Evolutionary conservation across 2,797 vertebrate species (phyloP), one percentile per base, ranked within the genome.

Genomic region (Melanotaenia boesemani): DNA sequence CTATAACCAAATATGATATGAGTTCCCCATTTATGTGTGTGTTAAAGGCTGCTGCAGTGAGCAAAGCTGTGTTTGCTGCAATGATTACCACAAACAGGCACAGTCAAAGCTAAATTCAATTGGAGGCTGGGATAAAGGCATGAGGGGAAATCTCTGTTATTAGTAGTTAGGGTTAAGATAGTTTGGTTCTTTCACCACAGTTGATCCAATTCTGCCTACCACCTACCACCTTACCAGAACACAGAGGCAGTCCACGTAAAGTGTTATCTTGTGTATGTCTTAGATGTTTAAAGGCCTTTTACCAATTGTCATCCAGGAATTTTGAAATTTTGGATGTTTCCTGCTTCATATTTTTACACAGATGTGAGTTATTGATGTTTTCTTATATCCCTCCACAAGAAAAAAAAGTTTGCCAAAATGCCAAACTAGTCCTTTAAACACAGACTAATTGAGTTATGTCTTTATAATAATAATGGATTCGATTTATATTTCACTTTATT

Each of bases 391-490:
- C 4, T 54, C 39, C 39, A 15, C 39, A 16, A 18, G 3, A 18
- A 2, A 55, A 26, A 26, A 3, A 24, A 32, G 22, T 80, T 65
- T 30, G 8, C 13, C 8, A 58, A 41, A 63, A 50, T 54, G 1
- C 57, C 8, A 32, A 39, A 54, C n/a, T 22, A 52, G 46, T 61
- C 1, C 22, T 70, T 74, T 52, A n/a, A 68, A 61, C 5, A 65
- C 41, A 60, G 60, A 18, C 26, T 32, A 56, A 57, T 11, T 57
- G 7, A 28, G 30, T 66, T 26, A 66, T 3, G 59, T 48, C 10
- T 62, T 62, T 12, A 39, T 39, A 39, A 32, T 12, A 39, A 39
- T 13, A 39, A 12, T 13, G 12, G 37, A 39, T 39, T 39, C 2
- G 12, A 39, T 39, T 10, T 39, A 39, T 39, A 13, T 39, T 13